phyloP scores from a whole-genome alignment of 2,113 vertebrate genomes.

The Sminthopsis crassicaudata region DNA sequence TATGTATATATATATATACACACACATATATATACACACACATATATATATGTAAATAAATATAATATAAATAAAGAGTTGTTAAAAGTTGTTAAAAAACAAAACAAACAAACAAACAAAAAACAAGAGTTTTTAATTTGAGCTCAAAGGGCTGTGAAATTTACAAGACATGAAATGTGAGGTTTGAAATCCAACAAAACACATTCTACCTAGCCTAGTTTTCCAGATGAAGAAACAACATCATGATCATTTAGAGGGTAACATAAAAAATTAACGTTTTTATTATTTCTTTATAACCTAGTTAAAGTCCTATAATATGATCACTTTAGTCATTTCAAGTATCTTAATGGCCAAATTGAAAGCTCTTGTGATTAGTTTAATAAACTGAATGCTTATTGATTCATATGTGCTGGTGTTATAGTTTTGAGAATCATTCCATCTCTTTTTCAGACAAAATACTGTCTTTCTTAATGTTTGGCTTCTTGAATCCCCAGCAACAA shows the following conservation, averaged over 20 bases:
- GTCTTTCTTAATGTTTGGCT: neutral
- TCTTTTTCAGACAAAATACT: neutral
- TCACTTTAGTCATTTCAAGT: neutral
- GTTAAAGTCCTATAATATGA: neutral
- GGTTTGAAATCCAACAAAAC: neutral
- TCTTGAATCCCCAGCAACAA: neutral
- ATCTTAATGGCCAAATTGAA: neutral
- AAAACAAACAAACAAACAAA: no score
- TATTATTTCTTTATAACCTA: neutral
- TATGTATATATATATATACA: no score
- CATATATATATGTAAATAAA: no score
- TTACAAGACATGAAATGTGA: neutral
- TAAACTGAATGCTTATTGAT: neutral
- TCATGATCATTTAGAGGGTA: neutral
- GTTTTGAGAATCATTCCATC: neutral
- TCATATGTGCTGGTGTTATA: neutral
- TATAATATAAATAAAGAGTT: no score
- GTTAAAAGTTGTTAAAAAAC: no score
- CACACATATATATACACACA: no score
- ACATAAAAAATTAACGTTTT: neutral
- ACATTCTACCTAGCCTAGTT: neutral
- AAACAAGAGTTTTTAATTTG: neutral
- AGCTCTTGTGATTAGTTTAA: neutral
- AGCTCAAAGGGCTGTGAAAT: neutral
- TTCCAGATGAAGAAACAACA: neutral